Conservation (phyloP, 64 coral and sea anemone genomes). For the Cladopsammia gracilis region DNA sequence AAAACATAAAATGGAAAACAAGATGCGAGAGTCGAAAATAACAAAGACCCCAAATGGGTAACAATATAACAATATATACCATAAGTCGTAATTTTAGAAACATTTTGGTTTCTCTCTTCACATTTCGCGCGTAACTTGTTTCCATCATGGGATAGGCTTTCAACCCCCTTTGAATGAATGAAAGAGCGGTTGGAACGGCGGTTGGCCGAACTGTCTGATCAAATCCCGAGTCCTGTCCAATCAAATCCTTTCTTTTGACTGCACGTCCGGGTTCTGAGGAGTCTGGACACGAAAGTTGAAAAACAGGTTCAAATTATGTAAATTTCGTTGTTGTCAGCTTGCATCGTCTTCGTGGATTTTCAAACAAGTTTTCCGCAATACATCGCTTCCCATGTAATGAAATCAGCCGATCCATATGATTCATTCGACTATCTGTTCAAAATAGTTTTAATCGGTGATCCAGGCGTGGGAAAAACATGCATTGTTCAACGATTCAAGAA, state of each 20-base stretch:
- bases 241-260: neutral
- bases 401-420: slow-evolving; percentile 44
- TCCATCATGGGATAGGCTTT: no score
- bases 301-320: neutral
- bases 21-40: no score
- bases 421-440: slow-evolving; percentile 96
- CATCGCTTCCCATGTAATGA: slow-evolving; percentile 28
- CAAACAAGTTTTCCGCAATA: neutral
- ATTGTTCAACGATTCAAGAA: slow-evolving; percentile 89
- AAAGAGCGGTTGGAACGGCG: no score
- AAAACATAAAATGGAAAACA: no score
- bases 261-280: neutral
- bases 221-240: neutral
- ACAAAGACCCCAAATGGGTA: no score
- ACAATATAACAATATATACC: no score
- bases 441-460: slow-evolving; percentile 89
- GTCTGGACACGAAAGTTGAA: neutral
- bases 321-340: neutral
- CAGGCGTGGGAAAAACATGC: slow-evolving; percentile 92
- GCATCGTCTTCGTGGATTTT: neutral
- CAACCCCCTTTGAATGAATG: no score
- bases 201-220: neutral
- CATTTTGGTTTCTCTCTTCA: no score
- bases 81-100: no score
- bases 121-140: no score